A percentile compares a stretch with the other conserved stretches of the same genome.
Evolutionary conservation across 37 sponge, comb jelly and placozoan species (phyloP).

Genomic region (Spongilla lacustris): DNA sequence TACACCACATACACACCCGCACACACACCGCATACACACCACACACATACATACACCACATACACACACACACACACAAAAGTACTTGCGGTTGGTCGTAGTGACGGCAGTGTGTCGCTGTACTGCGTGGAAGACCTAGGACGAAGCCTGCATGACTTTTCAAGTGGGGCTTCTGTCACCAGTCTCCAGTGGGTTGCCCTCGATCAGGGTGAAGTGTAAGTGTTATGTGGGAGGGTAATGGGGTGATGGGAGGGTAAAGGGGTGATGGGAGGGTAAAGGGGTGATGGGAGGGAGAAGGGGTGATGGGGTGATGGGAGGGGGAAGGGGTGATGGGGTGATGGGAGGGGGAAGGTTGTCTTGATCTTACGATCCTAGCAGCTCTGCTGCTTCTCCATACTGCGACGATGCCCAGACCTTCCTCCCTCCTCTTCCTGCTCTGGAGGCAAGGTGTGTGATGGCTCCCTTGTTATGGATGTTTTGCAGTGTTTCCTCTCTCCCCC

Average conservation of each 20-base stretch:
- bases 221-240: no score
- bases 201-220: background rate
- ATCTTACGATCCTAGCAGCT: background rate
- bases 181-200: slow-evolving; percentile 43
- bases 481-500: no score
- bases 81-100: slow-evolving; percentile 65
- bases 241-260: no score
- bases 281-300: no score
- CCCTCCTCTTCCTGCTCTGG: slow-evolving; percentile 52
- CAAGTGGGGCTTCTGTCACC: slow-evolving; percentile 25
- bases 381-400: background rate
- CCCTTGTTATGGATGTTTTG: background rate
- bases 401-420: background rate
- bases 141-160: slow-evolving; percentile 34
- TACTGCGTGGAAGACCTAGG: slow-evolving; percentile 55
- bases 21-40: background rate
- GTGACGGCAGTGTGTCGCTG: slow-evolving; percentile 46
- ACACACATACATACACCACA: no score
- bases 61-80: background rate
- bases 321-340: no score
- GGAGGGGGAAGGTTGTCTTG: no score
- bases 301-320: no score
- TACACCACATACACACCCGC: no score
- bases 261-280: no score
- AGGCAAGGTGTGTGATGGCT: slow-evolving; percentile 13